Evolutionary conservation across 2,888 invertebrate genomes (phyloP), one percentile per base, ranked within the genome.

Genomic region (Lochmaea crataegi): DNA sequence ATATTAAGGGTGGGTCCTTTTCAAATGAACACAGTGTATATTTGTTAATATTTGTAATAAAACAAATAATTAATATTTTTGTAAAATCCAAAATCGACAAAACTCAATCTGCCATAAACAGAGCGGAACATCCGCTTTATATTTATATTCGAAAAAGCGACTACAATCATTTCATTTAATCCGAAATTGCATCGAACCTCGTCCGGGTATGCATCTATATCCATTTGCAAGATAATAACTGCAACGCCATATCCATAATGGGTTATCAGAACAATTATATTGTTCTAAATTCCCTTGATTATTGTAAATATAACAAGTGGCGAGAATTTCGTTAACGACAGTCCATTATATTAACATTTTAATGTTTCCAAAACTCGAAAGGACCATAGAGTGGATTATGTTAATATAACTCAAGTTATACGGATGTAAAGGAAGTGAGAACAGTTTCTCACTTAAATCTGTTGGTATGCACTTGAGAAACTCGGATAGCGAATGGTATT

Each of bases 201-300:
- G 71, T 73, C 73, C 63, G 63, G 69, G 48, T 71, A 75, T 74
- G 72, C 78, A 78, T 79, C 77, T 73, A 72, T 79, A 77, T 79
- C 77, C 80, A 79, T 80, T 80, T 79, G 75, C 60, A 63, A 69
- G 66, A 72, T 72, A 74, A 79, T 79, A 77, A 80, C 77, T 76
- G 78, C 77, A 74, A 75, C 73, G 76, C 77, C 73, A 78, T 80
- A 78, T 76, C 76, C 79, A 76, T 78, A 78, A 76, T 71, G 76
- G 79, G 80, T 78, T 79, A 79, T 76, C 79, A 74, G 77, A 76
- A 78, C 79, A 82, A 82, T 82, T 82, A 82, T 80, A 81, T 76
- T 78, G 75, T 74, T 75, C 78, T 78, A 79, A 82, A 83, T 82
- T 82, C 82, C 80, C 82, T 82, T 82, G 82, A 81, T 83, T 83